Evolutionary conservation across 2,797 vertebrate species (phyloP).

Genomic region (Aythya fuligula): DNA sequence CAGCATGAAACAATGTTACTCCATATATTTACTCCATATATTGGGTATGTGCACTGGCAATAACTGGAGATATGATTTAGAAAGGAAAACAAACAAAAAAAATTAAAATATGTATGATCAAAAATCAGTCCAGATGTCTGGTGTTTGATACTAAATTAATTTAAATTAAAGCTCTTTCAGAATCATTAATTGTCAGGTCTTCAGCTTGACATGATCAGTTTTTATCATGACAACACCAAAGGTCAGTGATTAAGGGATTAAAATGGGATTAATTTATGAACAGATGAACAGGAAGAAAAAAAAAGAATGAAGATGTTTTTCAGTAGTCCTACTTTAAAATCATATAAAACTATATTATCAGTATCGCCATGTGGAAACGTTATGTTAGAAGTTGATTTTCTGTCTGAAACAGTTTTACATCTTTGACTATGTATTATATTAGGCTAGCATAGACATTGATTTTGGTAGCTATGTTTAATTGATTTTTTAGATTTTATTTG

Average conservation of each 20-base stretch:
- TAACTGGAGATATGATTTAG: background rate
- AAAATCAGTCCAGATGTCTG: background rate
- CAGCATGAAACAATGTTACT: background rate
- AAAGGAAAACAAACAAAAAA: background rate
- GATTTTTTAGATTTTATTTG: background rate
- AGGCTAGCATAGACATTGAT: background rate
- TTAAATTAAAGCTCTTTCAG: slow-evolving; percentile 18
- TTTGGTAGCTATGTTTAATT: background rate
- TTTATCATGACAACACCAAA: slow-evolving; percentile 6
- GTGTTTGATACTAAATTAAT: slow-evolving; percentile 41
- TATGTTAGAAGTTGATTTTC: background rate
- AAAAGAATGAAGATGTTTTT: background rate
- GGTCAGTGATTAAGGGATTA: background rate
- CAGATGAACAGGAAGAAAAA: background rate
- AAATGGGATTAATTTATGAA: background rate
- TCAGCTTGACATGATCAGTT: background rate
- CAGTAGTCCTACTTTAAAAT: background rate
- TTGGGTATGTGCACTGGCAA: background rate
- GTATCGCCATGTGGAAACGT: background rate
- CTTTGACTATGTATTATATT: background rate
- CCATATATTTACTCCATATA: background rate
- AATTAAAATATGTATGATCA: background rate
- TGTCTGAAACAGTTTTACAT: background rate
- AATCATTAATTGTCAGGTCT: background rate
- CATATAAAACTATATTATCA: background rate